These are phyloP conservation scores for Trichogramma pretiosum DNA, from an alignment of 1,140 invertebrate species.

Conservation along the genomic window DNA sequence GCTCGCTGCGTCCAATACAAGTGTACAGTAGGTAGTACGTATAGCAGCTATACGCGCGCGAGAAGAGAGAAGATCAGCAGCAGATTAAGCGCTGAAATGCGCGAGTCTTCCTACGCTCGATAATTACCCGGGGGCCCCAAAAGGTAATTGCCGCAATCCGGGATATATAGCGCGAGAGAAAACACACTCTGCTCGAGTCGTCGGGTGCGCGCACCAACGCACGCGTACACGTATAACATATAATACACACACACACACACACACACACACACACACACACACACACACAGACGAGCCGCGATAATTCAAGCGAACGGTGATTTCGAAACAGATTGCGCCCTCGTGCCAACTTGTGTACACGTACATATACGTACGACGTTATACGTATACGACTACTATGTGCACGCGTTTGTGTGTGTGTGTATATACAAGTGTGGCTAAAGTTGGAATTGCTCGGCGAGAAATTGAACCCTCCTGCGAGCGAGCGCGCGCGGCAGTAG, in stretches of 20 bases:
- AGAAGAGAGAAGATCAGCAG: too few relatives aligned
- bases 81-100: conserved; percentile 43
- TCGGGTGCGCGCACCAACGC: too few relatives aligned
- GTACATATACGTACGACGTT: not conserved
- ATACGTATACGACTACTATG: too few relatives aligned
- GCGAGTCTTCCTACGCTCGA: conserved; percentile 40
- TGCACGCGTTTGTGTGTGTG: conserved; percentile 15
- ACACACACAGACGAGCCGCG: conserved; percentile 41
- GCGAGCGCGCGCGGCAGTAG: conserved; percentile 22
- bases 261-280: too few relatives aligned
- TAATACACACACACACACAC: too few relatives aligned
- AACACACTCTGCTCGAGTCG: too few relatives aligned
- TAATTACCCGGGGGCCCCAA: conserved; percentile 36
- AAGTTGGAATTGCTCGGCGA: conserved; percentile 43
- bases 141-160: conserved; percentile 42
- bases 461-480: conserved; percentile 30
- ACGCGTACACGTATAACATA: too few relatives aligned
- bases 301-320: conserved; percentile 44
- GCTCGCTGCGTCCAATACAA: too few relatives aligned
- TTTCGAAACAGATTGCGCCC: conserved; percentile 39
- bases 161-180: conserved; percentile 22
- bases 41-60: too few relatives aligned
- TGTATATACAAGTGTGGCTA: conserved; percentile 18
- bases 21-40: too few relatives aligned
- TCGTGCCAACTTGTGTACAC: conserved; percentile 30